Base-by-base conservation (phyloP, 92 coral and sea anemone species). In the Galaxea fascicularis region DNA sequence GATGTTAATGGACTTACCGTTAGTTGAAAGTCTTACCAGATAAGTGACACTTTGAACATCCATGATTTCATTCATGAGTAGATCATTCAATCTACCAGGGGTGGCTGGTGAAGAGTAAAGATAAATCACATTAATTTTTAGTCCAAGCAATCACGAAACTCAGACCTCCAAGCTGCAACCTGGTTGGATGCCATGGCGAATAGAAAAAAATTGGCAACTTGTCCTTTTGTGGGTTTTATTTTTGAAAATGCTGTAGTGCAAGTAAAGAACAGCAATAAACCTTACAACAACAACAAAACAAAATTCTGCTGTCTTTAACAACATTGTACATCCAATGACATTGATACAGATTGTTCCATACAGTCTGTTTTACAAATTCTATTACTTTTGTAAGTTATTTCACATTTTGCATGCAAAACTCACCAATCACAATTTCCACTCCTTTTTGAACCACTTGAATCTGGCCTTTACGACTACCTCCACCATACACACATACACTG, bases 401-500 rank as follows among this genome's bases (percentile, higher is more conserved):
- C n/a, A n/a, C n/a, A n/a, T n/a, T n/a, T n/a, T n/a, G n/a, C n/a
- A n/a, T n/a, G n/a, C n/a, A n/a, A n/a, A n/a, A 27, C 70, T 30
- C 82, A 93, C 98, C 98, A 47, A 96, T 96, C 20, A 96, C 98
- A 41, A 96, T 96, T 60, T 96, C 95, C 8, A 96, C 98, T 63
- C 99, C 99, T 59, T 93, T 86, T 45, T 86, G 80, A 6, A 96
- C 99, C 22, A 91, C 87, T n/a, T 93, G 78, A 16, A 96, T 95
- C 77, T 96, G 99, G 4, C 82, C 85, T 59, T 88, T 91, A 53
- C 98, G 90, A 81, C 92, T 93, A 11, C 95, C 96, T 17, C 99
- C 99, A 52, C 99, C 99, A 88, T 96, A 96, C 28, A 96, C 91
- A 75, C 99, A 96, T n/a, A 96, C 99, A 87, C 99, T 96, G 67